Evolutionary conservation across 1,140 invertebrate genomes (phyloP), one percentile per base, ranked within the genome.

Genomic region (Camponotus floridanus): DNA sequence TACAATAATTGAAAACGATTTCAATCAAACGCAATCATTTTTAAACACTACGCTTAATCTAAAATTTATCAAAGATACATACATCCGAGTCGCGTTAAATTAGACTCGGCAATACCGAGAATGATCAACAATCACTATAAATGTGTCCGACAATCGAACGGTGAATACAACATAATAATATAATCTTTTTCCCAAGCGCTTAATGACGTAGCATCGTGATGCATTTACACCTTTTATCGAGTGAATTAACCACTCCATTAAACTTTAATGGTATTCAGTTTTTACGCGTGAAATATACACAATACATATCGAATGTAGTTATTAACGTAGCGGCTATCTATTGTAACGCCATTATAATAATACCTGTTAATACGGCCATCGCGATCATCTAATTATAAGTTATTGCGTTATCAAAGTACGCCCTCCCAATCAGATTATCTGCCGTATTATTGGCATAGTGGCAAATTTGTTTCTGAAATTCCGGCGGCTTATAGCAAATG

Each of bases 191-290:
- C 11, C 45, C 45, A 59, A 33, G 48, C 48, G 36, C 74, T 26
- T 70, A 89, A 89, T 86, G 62, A 55, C 48, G 59, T 45, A 57
- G 78, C 83, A 71, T 71, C 68, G 78, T 88, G 85, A 88, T 86
- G 80, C 83, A 62, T 90, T 88, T 85, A 76, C 73, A 90, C 86
- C 88, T 90, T 90, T 89, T 84, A 86, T 70, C 81, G 70, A 31
- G 64, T 90, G 55, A 90, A 90, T 90, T 90, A 90, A 70, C 78
- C 83, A 59, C 55, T 86, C 89, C 89, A 90, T 90, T 90, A 90
- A 84, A 90, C 86, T 90, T 90, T 90, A 90, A 90, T 90, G 89
- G 89, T 85, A 90, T 90, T 88, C 83, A 64, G 87, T 90, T 90
- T 90, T 90, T 90, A 89, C 88, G 71, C 86, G 39, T 59, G 70